Evolutionary conservation across 2,888 invertebrate species (phyloP).

Genomic region (Tinea trinotella): DNA sequence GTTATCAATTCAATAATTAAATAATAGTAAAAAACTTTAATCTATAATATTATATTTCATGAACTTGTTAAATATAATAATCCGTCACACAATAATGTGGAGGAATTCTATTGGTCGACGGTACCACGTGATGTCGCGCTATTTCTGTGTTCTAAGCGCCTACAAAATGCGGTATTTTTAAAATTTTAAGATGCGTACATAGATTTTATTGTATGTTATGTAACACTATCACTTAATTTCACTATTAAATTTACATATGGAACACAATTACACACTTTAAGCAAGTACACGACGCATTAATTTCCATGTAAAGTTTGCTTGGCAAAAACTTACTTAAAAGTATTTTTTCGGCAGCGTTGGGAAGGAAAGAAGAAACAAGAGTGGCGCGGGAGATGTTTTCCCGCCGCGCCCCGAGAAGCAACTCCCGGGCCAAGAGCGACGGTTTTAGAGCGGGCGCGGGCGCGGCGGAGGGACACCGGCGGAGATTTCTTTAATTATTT

Average conservation of each 20-base stretch:
- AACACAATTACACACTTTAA: constrained; percentile 47
- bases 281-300: constrained; percentile 46
- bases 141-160: constrained; percentile 64
- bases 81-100: constrained; percentile 56
- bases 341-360: constrained; percentile 67
- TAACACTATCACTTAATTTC: constrained; percentile 63
- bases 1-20: constrained; percentile 8
- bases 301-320: constrained; percentile 33
- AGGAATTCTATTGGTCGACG: constrained; percentile 61
- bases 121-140: constrained; percentile 67
- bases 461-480: constrained; percentile 75
- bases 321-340: constrained; percentile 60
- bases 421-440: constrained; percentile 74
- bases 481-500: constrained; percentile 84
- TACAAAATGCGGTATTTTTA: constrained; percentile 73
- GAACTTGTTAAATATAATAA: constrained; percentile 14
- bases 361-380: constrained; percentile 73
- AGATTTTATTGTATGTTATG: constrained; percentile 49
- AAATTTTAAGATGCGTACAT: constrained; percentile 49
- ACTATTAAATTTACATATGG: constrained; percentile 41
- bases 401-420: constrained; percentile 70
- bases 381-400: constrained; percentile 72
- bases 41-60: constrained; percentile 14
- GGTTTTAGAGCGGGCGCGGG: constrained; percentile 74
- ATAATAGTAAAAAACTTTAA: constrained; percentile 16